Evolutionary conservation across 64 coral and sea anemone genomes (phyloP), one percentile per base, ranked within the genome.

Genomic region (Stichodactyla mertensii): DNA sequence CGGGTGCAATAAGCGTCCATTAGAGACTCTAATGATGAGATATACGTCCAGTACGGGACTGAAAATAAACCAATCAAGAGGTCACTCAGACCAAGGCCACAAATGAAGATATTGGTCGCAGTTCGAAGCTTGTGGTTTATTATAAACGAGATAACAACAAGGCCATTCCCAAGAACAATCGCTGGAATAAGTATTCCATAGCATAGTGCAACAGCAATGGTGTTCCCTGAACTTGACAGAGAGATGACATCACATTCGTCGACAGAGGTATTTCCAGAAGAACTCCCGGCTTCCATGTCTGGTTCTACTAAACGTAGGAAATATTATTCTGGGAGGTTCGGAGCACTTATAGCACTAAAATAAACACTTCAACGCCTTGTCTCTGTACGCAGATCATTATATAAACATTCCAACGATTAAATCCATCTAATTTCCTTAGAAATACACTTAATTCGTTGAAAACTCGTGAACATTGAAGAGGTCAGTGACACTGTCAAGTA

Each of bases 121-220:
- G 87, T 93, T 59, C 92, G 55, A 22, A 93, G 83, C 82, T 61
- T 85, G 19, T 31, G 23, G 52, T 93, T 89, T 15, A 61, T 53
- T 1, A 56, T 83, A 71, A 93, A 93, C 12, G 91, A 80, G 2
- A 80, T 80, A 10, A 93, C 86, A 26, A 93, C 91, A 8, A 88
- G 85, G 0, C 91, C 91, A 85, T 93, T 93, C 7, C 91, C 91
- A n/a, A 88, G 27, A 58, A 89, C 74, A 27, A 85, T 93, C 8
- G 84, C 22, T 28, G 91, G 87, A 5, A 93, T 89, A 0, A 93
- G 77, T 4, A 89, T 12, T 12, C 80, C 85, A 54, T 83, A 92
- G 24, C 51, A 86, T 5, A 77, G 86, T 18, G 77, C 87, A 7
- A 89, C 61, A 61, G 24, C 36, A 52, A 88, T 79, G 0, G 77